Conservation (phyloP, 2,888 invertebrate species). For the Eristalis tenax region DNA sequence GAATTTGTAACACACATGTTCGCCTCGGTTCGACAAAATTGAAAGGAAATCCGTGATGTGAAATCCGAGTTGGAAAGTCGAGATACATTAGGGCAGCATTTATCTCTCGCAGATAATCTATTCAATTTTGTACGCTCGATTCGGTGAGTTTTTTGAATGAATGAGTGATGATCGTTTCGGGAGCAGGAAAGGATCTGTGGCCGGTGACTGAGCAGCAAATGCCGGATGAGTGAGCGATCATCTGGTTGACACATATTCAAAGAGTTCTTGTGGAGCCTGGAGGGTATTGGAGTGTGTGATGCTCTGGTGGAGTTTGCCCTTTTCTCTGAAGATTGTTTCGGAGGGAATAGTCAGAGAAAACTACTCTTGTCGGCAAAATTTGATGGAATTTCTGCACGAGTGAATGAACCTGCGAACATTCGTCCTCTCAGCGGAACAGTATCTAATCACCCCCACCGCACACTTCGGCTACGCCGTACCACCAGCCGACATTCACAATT, state of each 20-base stretch:
- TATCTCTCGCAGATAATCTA: conserved; percentile 54
- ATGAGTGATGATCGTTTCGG: not conserved
- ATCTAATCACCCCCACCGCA: conserved; percentile 43
- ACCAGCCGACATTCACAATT: not conserved
- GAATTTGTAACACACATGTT: conserved; percentile 71
- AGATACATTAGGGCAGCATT: conserved; percentile 50
- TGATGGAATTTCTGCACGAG: no score
- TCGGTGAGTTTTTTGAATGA: not conserved
- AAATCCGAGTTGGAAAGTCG: conserved; percentile 44
- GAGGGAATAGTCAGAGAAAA: no score
- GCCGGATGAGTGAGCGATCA: not conserved
- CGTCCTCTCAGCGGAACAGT: not conserved
- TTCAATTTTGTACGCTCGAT: conserved; percentile 44
- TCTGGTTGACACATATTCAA: no score
- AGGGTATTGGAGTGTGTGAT: no score
- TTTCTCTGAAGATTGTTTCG: no score
- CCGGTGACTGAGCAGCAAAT: not conserved
- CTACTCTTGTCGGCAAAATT: no score
- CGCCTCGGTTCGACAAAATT: not conserved
- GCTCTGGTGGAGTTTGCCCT: no score
- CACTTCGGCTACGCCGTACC: no score
- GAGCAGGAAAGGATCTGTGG: not conserved
- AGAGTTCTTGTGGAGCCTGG: no score
- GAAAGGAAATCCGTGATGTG: conserved; percentile 58
- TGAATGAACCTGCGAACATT: no score